phyloP scores from a whole-genome alignment of 2,888 invertebrate genomes.

The Diogma glabrata region DNA sequence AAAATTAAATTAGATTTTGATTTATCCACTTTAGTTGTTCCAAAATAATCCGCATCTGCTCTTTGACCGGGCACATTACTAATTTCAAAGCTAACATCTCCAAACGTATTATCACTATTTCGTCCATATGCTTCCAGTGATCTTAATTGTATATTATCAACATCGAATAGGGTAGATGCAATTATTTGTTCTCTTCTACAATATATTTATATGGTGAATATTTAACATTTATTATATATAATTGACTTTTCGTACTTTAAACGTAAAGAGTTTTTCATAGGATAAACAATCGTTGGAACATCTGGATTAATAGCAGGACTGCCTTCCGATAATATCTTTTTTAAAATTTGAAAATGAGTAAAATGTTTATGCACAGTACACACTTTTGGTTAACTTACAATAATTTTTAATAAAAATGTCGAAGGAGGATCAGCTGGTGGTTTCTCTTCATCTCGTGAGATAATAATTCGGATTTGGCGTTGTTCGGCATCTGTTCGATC shows the following conservation, averaged over 20 bases:
- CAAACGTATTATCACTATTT: background rate
- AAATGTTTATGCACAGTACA: background rate
- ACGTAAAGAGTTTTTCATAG: background rate
- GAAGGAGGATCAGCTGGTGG: slow-evolving; percentile 21
- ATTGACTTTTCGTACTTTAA: background rate
- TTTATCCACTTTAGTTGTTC: background rate
- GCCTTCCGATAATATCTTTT: background rate
- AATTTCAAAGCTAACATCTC: background rate
- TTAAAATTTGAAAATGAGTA: background rate
- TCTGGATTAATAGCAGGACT: background rate
- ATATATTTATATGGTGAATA: background rate
- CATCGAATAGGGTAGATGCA: background rate
- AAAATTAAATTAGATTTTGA: background rate
- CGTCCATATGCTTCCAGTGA: background rate
- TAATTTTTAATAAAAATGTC: slow-evolving; percentile 37
- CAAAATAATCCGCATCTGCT: background rate
- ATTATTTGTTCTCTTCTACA: background rate
- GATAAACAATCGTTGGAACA: slow-evolving; percentile 1
- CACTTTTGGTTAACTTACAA: slow-evolving; percentile 28
- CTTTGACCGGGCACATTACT: background rate
- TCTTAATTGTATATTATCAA: background rate
- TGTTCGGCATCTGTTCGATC: slow-evolving; percentile 35
- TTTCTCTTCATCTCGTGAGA: slow-evolving; percentile 36
- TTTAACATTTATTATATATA: background rate
- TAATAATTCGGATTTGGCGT: slow-evolving; percentile 39